Conservation (phyloP, 53 echinoderm and acorn worm genomes). For the Temnopleurus reevesii region DNA sequence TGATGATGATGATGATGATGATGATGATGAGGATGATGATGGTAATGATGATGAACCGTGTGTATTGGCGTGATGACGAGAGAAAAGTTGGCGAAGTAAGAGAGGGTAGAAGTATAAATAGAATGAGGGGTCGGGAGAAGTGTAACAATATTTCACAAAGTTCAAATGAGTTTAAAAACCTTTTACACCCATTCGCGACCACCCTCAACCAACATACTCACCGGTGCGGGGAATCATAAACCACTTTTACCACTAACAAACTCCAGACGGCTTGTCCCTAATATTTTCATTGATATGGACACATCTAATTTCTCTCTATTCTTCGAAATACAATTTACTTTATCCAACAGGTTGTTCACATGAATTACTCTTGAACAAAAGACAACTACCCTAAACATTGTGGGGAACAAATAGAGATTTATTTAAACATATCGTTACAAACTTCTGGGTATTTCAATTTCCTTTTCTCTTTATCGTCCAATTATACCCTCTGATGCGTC, state of each 20-base stretch:
- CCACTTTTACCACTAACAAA: neutral
- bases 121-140: no score
- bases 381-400: neutral
- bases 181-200: neutral
- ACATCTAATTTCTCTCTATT: neutral
- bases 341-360: neutral
- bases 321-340: neutral
- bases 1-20: neutral
- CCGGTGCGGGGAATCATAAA: no score
- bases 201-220: neutral
- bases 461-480: neutral
- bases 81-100: no score
- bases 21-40: neutral
- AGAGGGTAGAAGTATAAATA: no score
- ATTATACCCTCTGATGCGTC: neutral
- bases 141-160: no score
- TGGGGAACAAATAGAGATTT: neutral
- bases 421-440: neutral
- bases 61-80: neutral
- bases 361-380: neutral
- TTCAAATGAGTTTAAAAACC: neutral
- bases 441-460: constrained; percentile 28
- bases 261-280: neutral
- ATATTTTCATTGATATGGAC: neutral
- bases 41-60: neutral